Evolutionary conservation across 2,888 invertebrate genomes (phyloP).

Genomic region (Hyles lineata): DNA sequence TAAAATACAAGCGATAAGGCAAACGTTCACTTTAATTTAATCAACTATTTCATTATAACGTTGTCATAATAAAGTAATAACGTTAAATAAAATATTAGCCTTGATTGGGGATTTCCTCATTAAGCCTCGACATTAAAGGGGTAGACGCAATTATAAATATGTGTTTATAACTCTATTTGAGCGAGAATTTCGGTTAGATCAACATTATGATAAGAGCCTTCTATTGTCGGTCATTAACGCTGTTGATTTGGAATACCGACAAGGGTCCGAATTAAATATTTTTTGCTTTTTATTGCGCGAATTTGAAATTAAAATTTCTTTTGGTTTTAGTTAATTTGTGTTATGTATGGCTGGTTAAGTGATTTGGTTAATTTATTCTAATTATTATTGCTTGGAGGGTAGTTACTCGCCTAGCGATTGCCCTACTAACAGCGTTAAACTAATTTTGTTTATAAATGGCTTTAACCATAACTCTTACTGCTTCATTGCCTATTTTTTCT

Average conservation of each 20-base stretch:
- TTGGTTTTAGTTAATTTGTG: slow-evolving; percentile 11
- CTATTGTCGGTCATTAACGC: slow-evolving; percentile 5
- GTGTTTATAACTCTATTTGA: slow-evolving; percentile 25
- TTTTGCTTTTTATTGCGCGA: slow-evolving; percentile 9
- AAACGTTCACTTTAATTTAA: slow-evolving; percentile 5
- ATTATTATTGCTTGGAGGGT: not conserved
- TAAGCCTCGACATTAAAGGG: slow-evolving; percentile 14
- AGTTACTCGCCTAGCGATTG: not conserved
- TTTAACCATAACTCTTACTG: not conserved
- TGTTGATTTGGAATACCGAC: not conserved
- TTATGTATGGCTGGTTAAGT: slow-evolving; percentile 8
- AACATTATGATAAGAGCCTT: not conserved
- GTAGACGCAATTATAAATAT: slow-evolving; percentile 12
- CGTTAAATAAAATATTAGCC: slow-evolving; percentile 21
- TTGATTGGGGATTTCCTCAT: slow-evolving; percentile 22
- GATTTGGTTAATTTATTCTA: slow-evolving; percentile 36
- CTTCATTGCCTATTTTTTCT: not conserved
- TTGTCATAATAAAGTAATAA: slow-evolving; percentile 24
- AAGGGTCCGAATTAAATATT: slow-evolving; percentile 14
- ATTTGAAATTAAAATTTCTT: slow-evolving; percentile 23
- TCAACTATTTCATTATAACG: slow-evolving; percentile 14
- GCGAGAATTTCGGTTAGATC: slow-evolving; percentile 16
- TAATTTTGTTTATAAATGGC: not conserved
- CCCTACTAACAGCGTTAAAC: not conserved
- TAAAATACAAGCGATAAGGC: slow-evolving; percentile 11